These are phyloP conservation scores for Scolopax mira DNA, from an alignment of 2,113 vertebrate species.

Conservation along the genomic window DNA sequence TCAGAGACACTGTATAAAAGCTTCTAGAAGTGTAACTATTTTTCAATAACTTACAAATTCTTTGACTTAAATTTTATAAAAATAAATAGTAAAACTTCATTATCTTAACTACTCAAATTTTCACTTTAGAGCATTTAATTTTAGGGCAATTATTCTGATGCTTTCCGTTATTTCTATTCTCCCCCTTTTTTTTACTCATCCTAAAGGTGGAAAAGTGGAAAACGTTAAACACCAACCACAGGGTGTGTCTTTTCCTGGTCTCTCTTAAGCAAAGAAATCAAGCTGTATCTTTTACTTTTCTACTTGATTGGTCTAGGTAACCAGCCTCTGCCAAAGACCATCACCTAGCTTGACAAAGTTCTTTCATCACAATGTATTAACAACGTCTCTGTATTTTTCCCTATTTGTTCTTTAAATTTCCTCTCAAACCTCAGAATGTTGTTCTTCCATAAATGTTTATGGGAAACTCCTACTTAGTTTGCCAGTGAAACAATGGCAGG, in stretches of 20 bases:
- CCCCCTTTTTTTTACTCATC: neutral
- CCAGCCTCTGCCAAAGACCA: neutral
- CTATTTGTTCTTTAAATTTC: constrained; percentile 31
- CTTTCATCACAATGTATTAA: neutral
- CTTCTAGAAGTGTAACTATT: neutral
- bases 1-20: neutral
- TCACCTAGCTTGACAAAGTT: neutral
- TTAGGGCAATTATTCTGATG: neutral
- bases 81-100: neutral
- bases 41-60: neutral
- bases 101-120: neutral
- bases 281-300: neutral
- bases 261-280: neutral
- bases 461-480: constrained; percentile 16
- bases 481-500: constrained; percentile 38
- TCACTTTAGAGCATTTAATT: neutral
- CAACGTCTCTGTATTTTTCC: neutral
- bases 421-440: constrained; percentile 1
- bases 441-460: constrained; percentile 17
- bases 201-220: neutral
- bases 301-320: neutral
- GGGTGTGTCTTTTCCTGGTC: neutral
- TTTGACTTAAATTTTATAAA: neutral
- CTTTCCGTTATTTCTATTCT: neutral
- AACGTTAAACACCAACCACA: neutral